A percentile compares a stretch with the other conserved stretches of the same genome.
These are phyloP conservation scores for Reinhardtius hippoglossoides DNA, from an alignment of 2,113 vertebrate species.

Conservation along the genomic window DNA sequence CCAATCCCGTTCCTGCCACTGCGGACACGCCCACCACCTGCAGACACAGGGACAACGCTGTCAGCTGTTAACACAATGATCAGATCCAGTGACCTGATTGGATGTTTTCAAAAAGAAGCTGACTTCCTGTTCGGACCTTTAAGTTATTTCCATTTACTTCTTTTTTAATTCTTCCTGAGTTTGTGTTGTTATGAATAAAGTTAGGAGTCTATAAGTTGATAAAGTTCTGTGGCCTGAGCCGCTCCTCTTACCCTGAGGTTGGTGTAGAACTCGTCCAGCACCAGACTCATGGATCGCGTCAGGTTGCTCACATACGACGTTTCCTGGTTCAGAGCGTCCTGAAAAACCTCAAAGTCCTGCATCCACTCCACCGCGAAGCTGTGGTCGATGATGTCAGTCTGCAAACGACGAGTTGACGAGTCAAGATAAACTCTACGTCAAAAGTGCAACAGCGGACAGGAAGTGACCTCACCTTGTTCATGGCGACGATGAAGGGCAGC, in stretches of 20 bases:
- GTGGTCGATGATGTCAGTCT: slow-evolving; percentile 98
- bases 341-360: slow-evolving; percentile 97
- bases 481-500: slow-evolving; percentile 94
- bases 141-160: too few relatives aligned
- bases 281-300: slow-evolving; percentile 97
- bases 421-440: neutral
- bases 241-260: slow-evolving; percentile 86
- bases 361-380: slow-evolving; percentile 98
- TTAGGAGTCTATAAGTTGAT: neutral
- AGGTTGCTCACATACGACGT: slow-evolving; percentile 94
- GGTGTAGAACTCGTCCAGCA: slow-evolving; percentile 96
- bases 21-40: slow-evolving; percentile 97
- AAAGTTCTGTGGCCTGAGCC: neutral
- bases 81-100: too few relatives aligned
- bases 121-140: too few relatives aligned
- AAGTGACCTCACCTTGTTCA: slow-evolving; percentile 93
- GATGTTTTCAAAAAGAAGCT: too few relatives aligned
- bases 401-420: neutral
- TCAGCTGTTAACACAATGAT: neutral
- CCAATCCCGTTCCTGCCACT: slow-evolving; percentile 90
- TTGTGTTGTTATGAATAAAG: too few relatives aligned
- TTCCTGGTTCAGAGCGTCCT: slow-evolving; percentile 96
- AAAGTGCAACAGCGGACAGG: neutral
- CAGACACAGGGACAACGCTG: neutral
- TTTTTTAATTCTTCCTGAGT: too few relatives aligned